Base-by-base conservation (phyloP, 2,113 vertebrate species). In the Athene cunicularia region DNA sequence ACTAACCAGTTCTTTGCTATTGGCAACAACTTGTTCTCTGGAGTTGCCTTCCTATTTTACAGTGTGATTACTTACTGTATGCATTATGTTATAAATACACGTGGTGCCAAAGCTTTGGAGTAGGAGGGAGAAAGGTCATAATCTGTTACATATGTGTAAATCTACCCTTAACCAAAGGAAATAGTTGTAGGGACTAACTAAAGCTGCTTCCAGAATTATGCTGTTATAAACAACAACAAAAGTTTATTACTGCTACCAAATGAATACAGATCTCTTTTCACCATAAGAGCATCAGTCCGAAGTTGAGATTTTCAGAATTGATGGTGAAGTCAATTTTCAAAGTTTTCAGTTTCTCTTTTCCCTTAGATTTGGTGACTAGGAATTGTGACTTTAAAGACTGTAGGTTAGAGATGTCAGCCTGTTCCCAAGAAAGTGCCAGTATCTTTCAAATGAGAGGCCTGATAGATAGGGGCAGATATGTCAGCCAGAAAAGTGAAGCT, bases 1-100 rank as follows among this genome's bases (percentile, higher is more conserved):
- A 91, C 86, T 84, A 94, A 63, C 58, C 50, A 58, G 52, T 39
- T 89, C 84, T 88, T 89, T 62, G 70, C 76, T 93, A 7, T 60
- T 84, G 91, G 66, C 81, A 86, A 10, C 0, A 0, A 62, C 21
- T 85, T 9, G 0, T 23, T 76, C 27, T 89, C 55, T 4, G 10
- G 86, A 80, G 73, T 8, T 60, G 73, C 50, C 52, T 87, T 85
- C 26, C 58, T 85, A 11, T 68, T 79, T 91, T 72, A 24, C 45
- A 64, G 56, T 52, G 50, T 33, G 80, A 24, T 39, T 82, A 22
- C 84, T 85, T 82, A 35, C 59, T 73, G 8, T 32, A 24, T 47
- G 22, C 73, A 60, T 30, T 2, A 8, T 64, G 49, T 66, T 79
- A 27, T 24, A 63, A 82, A 50, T 30, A 41, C 66, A 47, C 0